Conservation (phyloP, 1,140 invertebrate genomes). For the Samia ricini region DNA sequence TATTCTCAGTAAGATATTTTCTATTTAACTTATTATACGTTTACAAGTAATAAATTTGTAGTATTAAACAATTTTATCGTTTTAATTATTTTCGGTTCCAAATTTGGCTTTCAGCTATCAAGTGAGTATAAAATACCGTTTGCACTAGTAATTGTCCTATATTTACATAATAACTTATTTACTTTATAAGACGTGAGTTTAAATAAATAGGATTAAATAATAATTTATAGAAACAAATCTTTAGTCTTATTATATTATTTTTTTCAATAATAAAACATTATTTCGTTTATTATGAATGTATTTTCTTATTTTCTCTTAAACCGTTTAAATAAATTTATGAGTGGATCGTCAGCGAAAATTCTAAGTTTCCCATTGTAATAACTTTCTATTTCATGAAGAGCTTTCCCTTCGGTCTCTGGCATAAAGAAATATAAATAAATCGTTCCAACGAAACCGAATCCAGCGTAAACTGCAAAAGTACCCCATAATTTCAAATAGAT, state of each 20-base stretch:
- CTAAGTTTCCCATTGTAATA: slow-evolving; percentile 75
- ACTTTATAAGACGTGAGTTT: too few species aligned
- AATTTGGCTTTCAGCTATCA: too few species aligned
- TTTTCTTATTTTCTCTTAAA: slow-evolving; percentile 33
- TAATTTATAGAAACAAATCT: too few species aligned
- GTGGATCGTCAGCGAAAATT: slow-evolving; percentile 63
- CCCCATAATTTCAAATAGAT: slow-evolving; percentile 74
- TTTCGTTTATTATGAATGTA: neutral
- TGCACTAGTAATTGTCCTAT: too few species aligned
- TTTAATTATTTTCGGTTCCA: too few species aligned
- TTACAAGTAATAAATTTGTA: neutral
- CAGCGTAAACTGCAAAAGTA: slow-evolving; percentile 81
- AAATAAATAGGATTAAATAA: too few species aligned
- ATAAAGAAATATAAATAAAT: slow-evolving; percentile 81
- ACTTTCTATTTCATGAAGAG: slow-evolving; percentile 85
- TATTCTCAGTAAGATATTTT: neutral
- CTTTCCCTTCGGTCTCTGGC: slow-evolving; percentile 90
- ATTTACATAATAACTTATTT: too few species aligned
- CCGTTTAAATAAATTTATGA: slow-evolving; percentile 54
- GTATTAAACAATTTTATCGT: too few species aligned
- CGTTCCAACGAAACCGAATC: slow-evolving; percentile 78
- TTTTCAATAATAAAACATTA: too few species aligned
- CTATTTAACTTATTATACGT: neutral
- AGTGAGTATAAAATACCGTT: too few species aligned
- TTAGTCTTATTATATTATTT: too few species aligned